phyloP scores from a whole-genome alignment of 1,140 invertebrate genomes.

The Hirudo medicinalis region DNA sequence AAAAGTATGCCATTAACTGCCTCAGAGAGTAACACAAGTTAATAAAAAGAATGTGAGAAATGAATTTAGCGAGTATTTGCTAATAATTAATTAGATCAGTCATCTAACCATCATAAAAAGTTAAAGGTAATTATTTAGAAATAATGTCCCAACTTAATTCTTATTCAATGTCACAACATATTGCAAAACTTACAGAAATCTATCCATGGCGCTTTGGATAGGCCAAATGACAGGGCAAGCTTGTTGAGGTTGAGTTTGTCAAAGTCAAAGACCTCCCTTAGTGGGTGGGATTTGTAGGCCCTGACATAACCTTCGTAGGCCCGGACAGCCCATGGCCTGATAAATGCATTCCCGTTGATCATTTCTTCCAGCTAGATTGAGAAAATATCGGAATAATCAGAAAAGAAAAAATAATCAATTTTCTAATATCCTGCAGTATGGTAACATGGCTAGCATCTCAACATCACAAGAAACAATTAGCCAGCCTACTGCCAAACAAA shows the following conservation, averaged over 20 bases:
- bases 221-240: conserved; percentile 83
- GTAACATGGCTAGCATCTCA: conserved; percentile 53
- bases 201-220: conserved; percentile 74
- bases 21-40: too few relatives aligned
- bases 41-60: too few relatives aligned
- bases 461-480: background rate
- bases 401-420: conserved; percentile 54
- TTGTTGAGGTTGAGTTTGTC: conserved; percentile 74
- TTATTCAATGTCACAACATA: too few relatives aligned
- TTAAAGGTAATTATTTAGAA: too few relatives aligned
- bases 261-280: conserved; percentile 84
- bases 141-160: too few relatives aligned
- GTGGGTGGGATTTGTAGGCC: conserved; percentile 87
- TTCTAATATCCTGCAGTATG: conserved; percentile 81
- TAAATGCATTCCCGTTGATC: conserved; percentile 81
- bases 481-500: too few relatives aligned
- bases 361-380: conserved; percentile 72
- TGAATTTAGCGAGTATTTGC: too few relatives aligned
- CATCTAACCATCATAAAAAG: too few relatives aligned
- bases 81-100: too few relatives aligned
- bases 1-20: too few relatives aligned
- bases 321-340: conserved; percentile 47
- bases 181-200: conserved; percentile 51
- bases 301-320: conserved; percentile 91
- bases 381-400: too few relatives aligned